phyloP scores from a whole-genome alignment of 2,888 invertebrate genomes.

The Altica lythri region DNA sequence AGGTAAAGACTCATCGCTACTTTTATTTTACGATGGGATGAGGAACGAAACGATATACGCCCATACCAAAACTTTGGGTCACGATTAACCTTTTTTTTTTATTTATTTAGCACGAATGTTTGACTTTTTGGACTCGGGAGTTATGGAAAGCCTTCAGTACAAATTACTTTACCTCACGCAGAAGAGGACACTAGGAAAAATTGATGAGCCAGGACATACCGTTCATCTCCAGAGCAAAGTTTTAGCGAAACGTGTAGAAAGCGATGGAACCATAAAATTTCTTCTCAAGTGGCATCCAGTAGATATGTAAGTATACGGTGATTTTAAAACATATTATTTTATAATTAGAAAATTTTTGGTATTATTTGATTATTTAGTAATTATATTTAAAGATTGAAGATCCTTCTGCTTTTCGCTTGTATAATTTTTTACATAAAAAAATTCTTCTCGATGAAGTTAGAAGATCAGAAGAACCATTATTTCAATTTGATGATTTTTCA shows the following conservation, averaged over 20 bases:
- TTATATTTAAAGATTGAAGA: too few relatives aligned
- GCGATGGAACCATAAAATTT: conserved; percentile 70
- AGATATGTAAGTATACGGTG: conserved; percentile 78
- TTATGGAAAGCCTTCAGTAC: conserved; percentile 90
- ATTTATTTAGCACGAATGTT: conserved; percentile 80
- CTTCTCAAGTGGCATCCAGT: conserved; percentile 79
- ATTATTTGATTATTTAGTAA: too few relatives aligned
- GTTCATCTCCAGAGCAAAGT: conserved; percentile 74
- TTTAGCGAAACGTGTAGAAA: conserved; percentile 68
- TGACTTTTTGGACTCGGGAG: conserved; percentile 91
- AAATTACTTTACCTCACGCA: conserved; percentile 68
- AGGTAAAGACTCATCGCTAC: too few relatives aligned
- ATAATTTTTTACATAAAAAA: too few relatives aligned
- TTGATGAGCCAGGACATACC: conserved; percentile 67
- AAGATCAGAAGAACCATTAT: too few relatives aligned
- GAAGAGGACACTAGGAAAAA: conserved; percentile 65
- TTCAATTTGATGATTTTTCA: too few relatives aligned
- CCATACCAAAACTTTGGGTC: background rate
- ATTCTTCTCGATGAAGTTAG: too few relatives aligned
- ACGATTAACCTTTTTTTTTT: conserved; percentile 1
- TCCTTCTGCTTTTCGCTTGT: too few relatives aligned
- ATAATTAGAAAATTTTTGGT: too few relatives aligned
- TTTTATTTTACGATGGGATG: too few relatives aligned
- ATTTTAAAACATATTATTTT: too few relatives aligned
- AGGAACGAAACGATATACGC: too few relatives aligned